Conservation (phyloP, 2,888 invertebrate species). For the Andrena bicolor region DNA sequence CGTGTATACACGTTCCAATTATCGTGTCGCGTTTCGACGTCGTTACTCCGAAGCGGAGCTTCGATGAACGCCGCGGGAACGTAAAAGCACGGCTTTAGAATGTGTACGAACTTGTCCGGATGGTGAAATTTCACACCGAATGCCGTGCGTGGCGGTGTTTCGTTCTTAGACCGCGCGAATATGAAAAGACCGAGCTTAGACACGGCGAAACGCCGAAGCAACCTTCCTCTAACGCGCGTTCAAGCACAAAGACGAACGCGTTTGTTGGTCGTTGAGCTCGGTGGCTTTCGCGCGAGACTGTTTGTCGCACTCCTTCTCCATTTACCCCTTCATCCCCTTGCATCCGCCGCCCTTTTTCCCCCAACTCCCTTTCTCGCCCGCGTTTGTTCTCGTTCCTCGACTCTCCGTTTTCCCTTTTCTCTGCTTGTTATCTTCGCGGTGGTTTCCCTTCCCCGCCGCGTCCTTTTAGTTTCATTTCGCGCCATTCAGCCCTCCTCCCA, state of each 20-base stretch:
- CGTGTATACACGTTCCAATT: slow-evolving; percentile 33
- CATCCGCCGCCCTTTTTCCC: slow-evolving; percentile 9
- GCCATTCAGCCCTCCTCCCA: neutral
- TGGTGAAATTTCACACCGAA: slow-evolving; percentile 3
- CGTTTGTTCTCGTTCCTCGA: neutral
- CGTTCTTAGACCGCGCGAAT: neutral
- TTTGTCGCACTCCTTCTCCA: slow-evolving; percentile 17
- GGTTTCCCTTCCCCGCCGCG: slow-evolving; percentile 13
- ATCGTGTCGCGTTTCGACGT: slow-evolving; percentile 12
- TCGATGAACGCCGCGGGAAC: neutral
- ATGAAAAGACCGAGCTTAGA: neutral
- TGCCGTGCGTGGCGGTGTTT: neutral
- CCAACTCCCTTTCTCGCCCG: neutral
- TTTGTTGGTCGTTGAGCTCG: slow-evolving; percentile 17
- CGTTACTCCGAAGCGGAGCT: slow-evolving; percentile 6
- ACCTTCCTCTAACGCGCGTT: slow-evolving; percentile 9
- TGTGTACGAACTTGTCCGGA: neutral
- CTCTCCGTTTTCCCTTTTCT: slow-evolving; percentile 13
- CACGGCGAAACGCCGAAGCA: neutral
- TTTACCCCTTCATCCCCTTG: slow-evolving; percentile 30
- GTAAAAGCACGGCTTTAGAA: neutral
- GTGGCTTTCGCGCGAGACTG: slow-evolving; percentile 17
- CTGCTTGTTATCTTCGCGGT: neutral
- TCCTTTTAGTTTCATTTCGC: slow-evolving; percentile 26
- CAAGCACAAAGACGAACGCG: slow-evolving; percentile 8